Evolutionary conservation across 2,797 vertebrate species (phyloP), one percentile per base, ranked within the genome.

Genomic region (Cyprinodon diabolis): DNA sequence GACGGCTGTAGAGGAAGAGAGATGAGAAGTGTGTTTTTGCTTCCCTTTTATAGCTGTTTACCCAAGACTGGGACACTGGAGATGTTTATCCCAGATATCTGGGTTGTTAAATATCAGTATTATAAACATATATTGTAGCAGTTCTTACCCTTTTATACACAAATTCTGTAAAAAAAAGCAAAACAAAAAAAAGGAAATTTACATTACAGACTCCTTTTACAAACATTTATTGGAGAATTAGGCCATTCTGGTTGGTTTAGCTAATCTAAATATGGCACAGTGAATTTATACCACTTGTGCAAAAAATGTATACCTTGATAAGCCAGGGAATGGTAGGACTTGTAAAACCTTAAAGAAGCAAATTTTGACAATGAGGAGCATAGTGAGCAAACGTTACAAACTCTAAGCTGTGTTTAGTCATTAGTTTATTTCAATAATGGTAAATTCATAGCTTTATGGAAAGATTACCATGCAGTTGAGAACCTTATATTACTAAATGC

Each of bases 1-100:
- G 71, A 81, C 83, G 87, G 91, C 94, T 94, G 89, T 88, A 93
- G 90, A 89, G 90, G 86, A 86, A 89, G 87, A 83, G 71, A 77
- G 74, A 92, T 84, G 82, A 89, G 83, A 83, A 86, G 69, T 73
- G 76, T 86, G 81, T 71, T 84, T 83, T 76, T 86, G 72, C 51
- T 49, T 74, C 58, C 65, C 69, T 78, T 54, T 25, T 81, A 66
- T 62, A 70, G 49, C 62, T 37, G 58, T 81, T 88, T 79, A 82
- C 55, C 72, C 86, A 86, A 86, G 87, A 74, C 70, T 52, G 72
- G 73, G 85, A 81, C 57, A 76, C 87, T 72, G 35, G 58, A 79
- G 79, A 79, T 72, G 75, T 85, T 81, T 68, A 11, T 68, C 68
- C 71, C 68, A 57, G 84, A 40, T 72, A 72, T 75, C 68, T 74